A percentile compares a stretch with the other conserved stretches of the same genome.
Conservation (phyloP, 2,113 vertebrate genomes). For the Phylloscopus whistleri region DNA sequence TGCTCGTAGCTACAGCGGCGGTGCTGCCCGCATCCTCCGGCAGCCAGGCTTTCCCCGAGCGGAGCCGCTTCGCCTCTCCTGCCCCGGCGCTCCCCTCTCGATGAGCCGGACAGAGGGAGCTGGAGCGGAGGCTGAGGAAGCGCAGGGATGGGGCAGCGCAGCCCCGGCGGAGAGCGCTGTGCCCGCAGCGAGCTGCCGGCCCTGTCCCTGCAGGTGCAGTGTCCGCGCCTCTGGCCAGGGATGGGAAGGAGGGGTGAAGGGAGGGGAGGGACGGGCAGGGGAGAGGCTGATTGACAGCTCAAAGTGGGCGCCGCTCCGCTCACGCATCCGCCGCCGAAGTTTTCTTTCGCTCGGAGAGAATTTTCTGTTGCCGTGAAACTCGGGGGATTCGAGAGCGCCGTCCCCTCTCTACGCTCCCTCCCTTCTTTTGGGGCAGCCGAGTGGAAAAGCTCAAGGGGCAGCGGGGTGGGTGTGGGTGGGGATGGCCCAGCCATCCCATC, state of each 20-base stretch:
- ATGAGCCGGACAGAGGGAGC: background rate
- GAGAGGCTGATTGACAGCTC: slow-evolving; percentile 42
- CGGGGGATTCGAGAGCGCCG: background rate
- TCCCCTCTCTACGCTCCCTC: background rate
- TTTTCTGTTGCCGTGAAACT: slow-evolving; percentile 44
- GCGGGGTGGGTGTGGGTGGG: background rate
- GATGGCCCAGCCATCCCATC: too few species aligned
- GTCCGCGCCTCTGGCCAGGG: background rate
- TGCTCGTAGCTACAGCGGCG: background rate
- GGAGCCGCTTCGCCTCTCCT: background rate
- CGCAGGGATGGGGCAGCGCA: background rate
- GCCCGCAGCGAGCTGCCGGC: background rate
- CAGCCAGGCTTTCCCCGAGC: background rate
- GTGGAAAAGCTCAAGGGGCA: background rate
- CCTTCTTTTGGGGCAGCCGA: background rate
- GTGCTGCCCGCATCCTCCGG: background rate
- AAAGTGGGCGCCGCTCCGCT: background rate
- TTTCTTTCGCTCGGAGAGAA: slow-evolving; percentile 25
- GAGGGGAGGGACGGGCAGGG: background rate
- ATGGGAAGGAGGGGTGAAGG: background rate
- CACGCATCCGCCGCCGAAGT: background rate
- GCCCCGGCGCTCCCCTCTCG: background rate
- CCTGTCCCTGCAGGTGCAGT: background rate
- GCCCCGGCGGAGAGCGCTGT: background rate
- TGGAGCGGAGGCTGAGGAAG: background rate